These are phyloP conservation scores for Phthorimaea operculella DNA, from an alignment of 1,140 invertebrate genomes.

Conservation along the genomic window DNA sequence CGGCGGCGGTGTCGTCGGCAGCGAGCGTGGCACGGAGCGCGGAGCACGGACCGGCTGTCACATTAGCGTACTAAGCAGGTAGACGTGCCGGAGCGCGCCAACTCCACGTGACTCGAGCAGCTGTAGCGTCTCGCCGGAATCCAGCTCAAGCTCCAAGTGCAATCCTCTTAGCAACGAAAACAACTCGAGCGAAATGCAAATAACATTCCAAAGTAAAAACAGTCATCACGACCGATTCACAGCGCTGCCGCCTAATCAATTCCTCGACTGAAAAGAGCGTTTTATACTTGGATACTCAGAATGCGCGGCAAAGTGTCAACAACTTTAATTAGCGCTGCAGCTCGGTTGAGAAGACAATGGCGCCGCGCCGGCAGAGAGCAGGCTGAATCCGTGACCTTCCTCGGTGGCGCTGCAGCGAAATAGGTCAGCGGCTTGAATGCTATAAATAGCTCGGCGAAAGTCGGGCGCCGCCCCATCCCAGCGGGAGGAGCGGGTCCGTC, in stretches of 20 bases:
- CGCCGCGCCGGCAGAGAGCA: conserved; percentile 55
- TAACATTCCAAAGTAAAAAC: too few relatives aligned
- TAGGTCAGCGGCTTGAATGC: conserved; percentile 65
- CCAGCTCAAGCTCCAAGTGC: too few relatives aligned
- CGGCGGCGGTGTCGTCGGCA: neutral
- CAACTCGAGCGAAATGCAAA: neutral
- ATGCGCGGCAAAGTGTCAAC: conserved; percentile 54
- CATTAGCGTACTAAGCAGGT: conserved; percentile 48
- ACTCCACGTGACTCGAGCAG: neutral
- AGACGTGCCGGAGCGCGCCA: conserved; percentile 30
- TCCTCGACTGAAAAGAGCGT: conserved; percentile 31
- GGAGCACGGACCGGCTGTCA: conserved; percentile 13
- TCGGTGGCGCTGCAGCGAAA: conserved; percentile 60
- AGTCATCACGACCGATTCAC: neutral
- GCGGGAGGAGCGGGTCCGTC: conserved; percentile 34
- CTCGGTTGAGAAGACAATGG: conserved; percentile 61
- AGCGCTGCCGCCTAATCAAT: conserved; percentile 17
- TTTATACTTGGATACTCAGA: conserved; percentile 40
- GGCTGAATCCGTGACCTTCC: conserved; percentile 65
- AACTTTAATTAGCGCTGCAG: conserved; percentile 65
- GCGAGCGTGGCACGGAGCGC: conserved; percentile 2
- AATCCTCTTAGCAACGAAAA: neutral
- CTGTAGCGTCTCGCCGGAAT: neutral
- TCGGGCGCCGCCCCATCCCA: conserved; percentile 57
- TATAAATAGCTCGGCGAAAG: conserved; percentile 66